A percentile compares a stretch with the other conserved stretches of the same genome.
Evolutionary conservation across 2,797 vertebrate species (phyloP).

Genomic region (Lophura swinhoii): DNA sequence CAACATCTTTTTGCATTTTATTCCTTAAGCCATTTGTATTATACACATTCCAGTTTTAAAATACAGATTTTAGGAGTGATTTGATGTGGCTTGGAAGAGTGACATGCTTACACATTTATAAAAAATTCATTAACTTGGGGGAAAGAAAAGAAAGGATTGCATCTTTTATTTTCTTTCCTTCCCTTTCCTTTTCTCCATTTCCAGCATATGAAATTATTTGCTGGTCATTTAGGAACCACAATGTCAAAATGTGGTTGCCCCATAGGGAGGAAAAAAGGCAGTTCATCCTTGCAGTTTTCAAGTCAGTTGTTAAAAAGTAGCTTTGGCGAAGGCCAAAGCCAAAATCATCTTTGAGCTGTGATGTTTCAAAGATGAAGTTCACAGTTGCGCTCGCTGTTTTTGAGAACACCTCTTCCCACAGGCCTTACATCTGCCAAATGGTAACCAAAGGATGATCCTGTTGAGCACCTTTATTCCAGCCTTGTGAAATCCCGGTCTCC

Average conservation of each 20-base stretch:
- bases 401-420: slow-evolving; percentile 31
- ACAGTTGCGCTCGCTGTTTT: slow-evolving; percentile 10
- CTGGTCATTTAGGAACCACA: slow-evolving; percentile 70
- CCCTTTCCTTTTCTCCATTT: slow-evolving; percentile 52
- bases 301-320: slow-evolving; percentile 59
- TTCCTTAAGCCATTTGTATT: slow-evolving; percentile 60
- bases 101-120: slow-evolving; percentile 69
- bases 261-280: slow-evolving; percentile 74
- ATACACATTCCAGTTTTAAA: slow-evolving; percentile 69
- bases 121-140: slow-evolving; percentile 57
- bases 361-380: slow-evolving; percentile 6
- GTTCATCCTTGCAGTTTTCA: slow-evolving; percentile 65
- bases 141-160: slow-evolving; percentile 37
- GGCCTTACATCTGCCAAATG: slow-evolving; percentile 44
- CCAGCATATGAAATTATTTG: slow-evolving; percentile 64
- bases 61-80: slow-evolving; percentile 70
- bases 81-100: slow-evolving; percentile 75
- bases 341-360: slow-evolving; percentile 22
- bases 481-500: background rate
- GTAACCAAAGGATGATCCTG: slow-evolving; percentile 36
- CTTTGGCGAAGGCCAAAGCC: slow-evolving; percentile 55
- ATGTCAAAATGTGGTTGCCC: slow-evolving; percentile 68
- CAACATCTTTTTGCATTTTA: slow-evolving; percentile 66
- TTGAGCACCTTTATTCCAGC: background rate
- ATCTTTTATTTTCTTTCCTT: slow-evolving; percentile 42